Evolutionary conservation across 1,140 invertebrate species (phyloP).

Genomic region (Sminthurides bifidus): DNA sequence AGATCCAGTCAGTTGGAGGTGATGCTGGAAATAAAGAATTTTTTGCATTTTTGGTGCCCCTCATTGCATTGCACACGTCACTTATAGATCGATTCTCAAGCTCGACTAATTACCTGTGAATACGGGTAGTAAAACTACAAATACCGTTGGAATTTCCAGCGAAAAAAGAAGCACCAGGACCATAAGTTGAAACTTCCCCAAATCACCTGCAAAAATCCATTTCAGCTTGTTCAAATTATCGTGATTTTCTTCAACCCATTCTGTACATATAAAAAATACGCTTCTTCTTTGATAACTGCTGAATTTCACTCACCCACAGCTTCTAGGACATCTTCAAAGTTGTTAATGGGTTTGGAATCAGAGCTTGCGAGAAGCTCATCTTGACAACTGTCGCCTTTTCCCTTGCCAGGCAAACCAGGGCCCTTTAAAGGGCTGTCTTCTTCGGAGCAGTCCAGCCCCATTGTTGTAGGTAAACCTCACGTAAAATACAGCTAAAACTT

Average conservation of each 20-base stretch:
- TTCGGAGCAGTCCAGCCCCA: too few species aligned
- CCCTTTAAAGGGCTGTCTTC: background rate
- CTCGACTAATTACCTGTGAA: conserved; percentile 16
- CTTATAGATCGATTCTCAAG: too few species aligned
- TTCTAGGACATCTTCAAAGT: background rate
- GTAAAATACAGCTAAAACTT: too few species aligned
- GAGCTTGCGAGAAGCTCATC: background rate
- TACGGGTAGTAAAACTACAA: conserved; percentile 12
- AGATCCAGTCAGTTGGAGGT: too few species aligned
- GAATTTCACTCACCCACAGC: background rate
- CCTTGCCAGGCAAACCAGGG: background rate
- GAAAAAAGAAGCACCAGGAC: background rate
- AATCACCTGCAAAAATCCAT: conserved; percentile 5
- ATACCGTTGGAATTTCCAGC: conserved; percentile 14
- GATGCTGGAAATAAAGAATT: too few species aligned
- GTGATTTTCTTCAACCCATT: background rate
- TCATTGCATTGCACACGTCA: too few species aligned
- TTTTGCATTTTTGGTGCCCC: too few species aligned
- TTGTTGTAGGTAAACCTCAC: too few species aligned
- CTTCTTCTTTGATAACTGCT: background rate
- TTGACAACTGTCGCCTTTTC: background rate
- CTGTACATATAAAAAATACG: background rate
- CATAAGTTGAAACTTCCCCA: conserved; percentile 15
- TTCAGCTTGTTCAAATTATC: background rate
- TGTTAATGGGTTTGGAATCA: background rate